Conservation (phyloP, 2,888 invertebrate species). For the Disparrhopalites patrizii region DNA sequence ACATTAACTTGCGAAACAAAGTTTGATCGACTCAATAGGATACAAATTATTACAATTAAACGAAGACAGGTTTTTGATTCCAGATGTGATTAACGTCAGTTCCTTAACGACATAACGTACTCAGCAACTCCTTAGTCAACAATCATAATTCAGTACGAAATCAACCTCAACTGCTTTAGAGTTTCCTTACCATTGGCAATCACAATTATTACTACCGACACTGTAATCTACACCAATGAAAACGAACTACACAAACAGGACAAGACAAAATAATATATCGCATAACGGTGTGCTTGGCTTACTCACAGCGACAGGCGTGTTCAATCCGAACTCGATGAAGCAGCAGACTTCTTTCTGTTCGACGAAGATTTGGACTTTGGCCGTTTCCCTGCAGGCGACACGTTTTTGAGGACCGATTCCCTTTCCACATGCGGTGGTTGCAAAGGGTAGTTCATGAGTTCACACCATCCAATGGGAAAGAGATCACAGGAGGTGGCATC, state of each 20-base stretch:
- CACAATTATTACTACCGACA: too few species aligned
- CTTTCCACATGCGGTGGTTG: constrained; percentile 64
- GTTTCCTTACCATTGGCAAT: too few species aligned
- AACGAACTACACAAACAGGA: neutral
- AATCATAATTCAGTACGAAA: neutral
- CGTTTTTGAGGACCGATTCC: neutral
- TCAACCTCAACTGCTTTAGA: too few species aligned
- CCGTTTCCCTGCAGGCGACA: constrained; percentile 32
- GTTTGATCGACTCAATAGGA: neutral
- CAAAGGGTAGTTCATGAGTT: constrained; percentile 80
- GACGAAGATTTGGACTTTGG: constrained; percentile 3
- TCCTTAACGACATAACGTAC: neutral
- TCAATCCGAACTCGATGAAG: constrained; percentile 2
- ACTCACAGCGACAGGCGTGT: neutral
- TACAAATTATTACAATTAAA: neutral
- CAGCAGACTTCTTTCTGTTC: neutral
- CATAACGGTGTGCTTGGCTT: neutral
- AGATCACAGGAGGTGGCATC: constrained; percentile 94
- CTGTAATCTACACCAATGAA: too few species aligned
- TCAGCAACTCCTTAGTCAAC: neutral
- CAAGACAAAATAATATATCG: neutral
- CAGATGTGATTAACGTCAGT: neutral
- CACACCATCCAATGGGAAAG: constrained; percentile 96
- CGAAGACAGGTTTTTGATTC: too few species aligned
- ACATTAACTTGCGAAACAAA: neutral